Percentiles rank a stretch among this genome's conserved stretches.
Evolutionary conservation across 1,140 invertebrate species (phyloP).

Genomic region (Calephelis nemesis): DNA sequence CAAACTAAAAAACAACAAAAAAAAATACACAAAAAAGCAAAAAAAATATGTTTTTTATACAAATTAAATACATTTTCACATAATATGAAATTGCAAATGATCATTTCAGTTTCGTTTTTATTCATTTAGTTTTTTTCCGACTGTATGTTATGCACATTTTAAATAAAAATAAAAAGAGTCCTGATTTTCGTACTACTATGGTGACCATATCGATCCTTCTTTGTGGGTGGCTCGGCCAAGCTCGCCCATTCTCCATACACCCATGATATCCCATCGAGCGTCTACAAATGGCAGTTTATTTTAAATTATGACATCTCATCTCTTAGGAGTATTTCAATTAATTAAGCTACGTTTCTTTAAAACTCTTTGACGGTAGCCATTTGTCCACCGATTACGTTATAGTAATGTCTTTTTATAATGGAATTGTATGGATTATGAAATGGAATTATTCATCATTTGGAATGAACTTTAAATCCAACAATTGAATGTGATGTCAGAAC

Average conservation of each 20-base stretch:
- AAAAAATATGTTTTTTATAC: no score
- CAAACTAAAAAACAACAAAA: no score
- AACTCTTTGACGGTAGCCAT: constrained; percentile 50
- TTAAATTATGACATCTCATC: constrained; percentile 57
- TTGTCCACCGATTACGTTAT: constrained; percentile 38
- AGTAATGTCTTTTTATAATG: constrained; percentile 25
- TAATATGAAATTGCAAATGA: no score
- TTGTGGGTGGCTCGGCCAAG: constrained; percentile 37
- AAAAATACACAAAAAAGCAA: no score
- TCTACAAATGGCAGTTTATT: constrained; percentile 49
- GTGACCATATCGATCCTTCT: constrained; percentile 1
- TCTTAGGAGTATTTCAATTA: constrained; percentile 61
- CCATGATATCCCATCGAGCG: constrained; percentile 23
- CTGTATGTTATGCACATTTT: no score
- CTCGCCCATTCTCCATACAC: background rate
- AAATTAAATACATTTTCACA: no score
- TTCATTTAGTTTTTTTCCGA: no score
- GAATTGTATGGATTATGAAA: constrained; percentile 27
- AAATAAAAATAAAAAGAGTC: no score
- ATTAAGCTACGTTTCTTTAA: constrained; percentile 42
- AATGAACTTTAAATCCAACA: background rate
- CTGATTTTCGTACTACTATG: no score
- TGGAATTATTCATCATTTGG: constrained; percentile 19
- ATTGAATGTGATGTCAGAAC: no score
- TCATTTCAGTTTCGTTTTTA: no score